Conservation (phyloP, 2,113 vertebrate species). For the Plectropomus leopardus region DNA sequence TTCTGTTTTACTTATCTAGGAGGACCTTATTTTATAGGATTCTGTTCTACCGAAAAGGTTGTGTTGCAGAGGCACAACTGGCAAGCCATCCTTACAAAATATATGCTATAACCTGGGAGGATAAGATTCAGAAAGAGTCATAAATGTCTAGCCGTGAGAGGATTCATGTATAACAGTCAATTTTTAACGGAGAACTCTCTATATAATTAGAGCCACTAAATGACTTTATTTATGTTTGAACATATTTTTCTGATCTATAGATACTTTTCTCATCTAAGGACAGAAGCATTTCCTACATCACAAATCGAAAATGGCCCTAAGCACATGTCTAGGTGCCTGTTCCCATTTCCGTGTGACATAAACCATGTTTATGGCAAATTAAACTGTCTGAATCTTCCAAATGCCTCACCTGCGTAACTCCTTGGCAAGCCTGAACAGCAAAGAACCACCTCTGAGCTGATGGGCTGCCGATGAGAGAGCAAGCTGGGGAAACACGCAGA, state of each 20-base stretch:
- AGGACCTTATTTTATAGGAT: background rate
- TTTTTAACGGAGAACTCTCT: background rate
- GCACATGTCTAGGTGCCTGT: background rate
- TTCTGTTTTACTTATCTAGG: background rate
- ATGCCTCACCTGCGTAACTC: slow-evolving; percentile 62
- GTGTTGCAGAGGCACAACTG: background rate
- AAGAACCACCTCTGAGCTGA: slow-evolving; percentile 67
- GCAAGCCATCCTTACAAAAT: background rate
- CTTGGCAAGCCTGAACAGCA: slow-evolving; percentile 68
- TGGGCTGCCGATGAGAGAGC: slow-evolving; percentile 72
- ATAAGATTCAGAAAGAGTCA: background rate
- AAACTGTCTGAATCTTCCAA: background rate
- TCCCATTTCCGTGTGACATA: background rate
- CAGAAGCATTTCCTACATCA: background rate
- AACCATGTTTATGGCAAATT: background rate
- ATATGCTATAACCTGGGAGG: background rate
- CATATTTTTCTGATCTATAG: background rate
- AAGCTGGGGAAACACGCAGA: slow-evolving; percentile 59
- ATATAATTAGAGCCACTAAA: background rate
- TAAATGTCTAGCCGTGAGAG: background rate
- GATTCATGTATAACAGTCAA: background rate
- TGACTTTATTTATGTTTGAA: background rate
- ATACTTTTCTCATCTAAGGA: background rate
- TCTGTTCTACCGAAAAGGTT: background rate
- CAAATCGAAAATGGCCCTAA: background rate